phyloP scores from a whole-genome alignment of 2,113 vertebrate species.

The Atlantisia rogersi region DNA sequence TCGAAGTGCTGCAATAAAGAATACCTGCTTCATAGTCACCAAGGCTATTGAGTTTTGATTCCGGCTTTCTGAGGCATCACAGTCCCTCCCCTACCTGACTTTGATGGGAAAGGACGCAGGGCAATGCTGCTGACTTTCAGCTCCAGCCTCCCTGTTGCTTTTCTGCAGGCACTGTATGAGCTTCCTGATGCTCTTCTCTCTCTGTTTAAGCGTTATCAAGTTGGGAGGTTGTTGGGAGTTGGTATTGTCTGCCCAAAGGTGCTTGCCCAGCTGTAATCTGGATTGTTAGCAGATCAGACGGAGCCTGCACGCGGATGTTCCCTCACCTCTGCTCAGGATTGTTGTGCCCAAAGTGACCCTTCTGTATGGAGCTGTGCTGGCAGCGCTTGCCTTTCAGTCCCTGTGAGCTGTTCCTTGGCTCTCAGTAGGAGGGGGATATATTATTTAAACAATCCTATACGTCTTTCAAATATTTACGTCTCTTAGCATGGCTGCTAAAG shows the following conservation, averaged over 20 bases:
- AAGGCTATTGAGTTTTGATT: no score
- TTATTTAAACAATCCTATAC: not conserved
- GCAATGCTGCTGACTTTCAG: not conserved
- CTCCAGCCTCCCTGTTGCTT: not conserved
- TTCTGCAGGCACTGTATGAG: not conserved
- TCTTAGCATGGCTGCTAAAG: not conserved
- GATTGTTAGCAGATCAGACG: not conserved
- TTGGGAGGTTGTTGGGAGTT: no score
- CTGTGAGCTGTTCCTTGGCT: rapidly evolving
- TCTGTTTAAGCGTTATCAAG: not conserved
- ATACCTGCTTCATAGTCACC: no score
- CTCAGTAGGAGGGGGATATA: rapidly evolving
- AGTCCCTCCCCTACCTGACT: not conserved
- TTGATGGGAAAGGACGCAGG: not conserved
- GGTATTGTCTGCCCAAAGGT: not conserved
- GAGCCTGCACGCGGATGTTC: not conserved
- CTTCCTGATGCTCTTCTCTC: not conserved
- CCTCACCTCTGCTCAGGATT: rapidly evolving
- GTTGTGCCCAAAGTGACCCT: not conserved
- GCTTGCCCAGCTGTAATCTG: not conserved
- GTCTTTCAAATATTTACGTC: not conserved
- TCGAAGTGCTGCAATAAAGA: no score
- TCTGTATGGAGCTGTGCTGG: not conserved
- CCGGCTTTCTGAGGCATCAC: no score
- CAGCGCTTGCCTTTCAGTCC: not conserved